Percentiles rank a stretch among this genome's conserved stretches.
Evolutionary conservation across 2,797 vertebrate species (phyloP).

Genomic region (Acanthis flammea): DNA sequence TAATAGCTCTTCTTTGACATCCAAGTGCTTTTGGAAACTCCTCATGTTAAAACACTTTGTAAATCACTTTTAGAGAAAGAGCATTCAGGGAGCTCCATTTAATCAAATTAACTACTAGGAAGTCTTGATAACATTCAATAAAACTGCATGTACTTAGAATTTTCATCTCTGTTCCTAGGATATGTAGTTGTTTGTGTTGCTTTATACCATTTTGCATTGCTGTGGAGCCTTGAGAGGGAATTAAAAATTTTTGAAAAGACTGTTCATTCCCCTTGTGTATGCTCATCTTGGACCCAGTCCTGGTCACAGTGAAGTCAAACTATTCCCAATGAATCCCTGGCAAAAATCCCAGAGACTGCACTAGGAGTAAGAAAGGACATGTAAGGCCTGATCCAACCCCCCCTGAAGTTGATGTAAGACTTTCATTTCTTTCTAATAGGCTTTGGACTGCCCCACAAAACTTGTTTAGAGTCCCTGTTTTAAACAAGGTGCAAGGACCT

Average conservation of each 20-base stretch:
- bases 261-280: constrained; percentile 10
- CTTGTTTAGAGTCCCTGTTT: neutral
- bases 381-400: neutral
- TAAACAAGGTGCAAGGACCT: neutral
- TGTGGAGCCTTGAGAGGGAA: constrained; percentile 1
- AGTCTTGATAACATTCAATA: constrained; percentile 61
- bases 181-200: neutral
- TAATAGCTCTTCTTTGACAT: constrained; percentile 80
- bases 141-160: constrained; percentile 50
- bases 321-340: constrained; percentile 22
- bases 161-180: constrained; percentile 10
- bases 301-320: constrained; percentile 5
- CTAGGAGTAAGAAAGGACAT: neutral
- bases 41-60: constrained; percentile 82
- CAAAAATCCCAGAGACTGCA: constrained; percentile 12
- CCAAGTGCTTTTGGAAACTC: constrained; percentile 76
- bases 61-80: constrained; percentile 80
- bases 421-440: neutral
- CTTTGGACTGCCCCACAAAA: neutral
- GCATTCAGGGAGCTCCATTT: constrained; percentile 52
- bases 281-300: constrained; percentile 34
- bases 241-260: neutral
- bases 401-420: neutral
- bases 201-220: constrained; percentile 11
- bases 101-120: constrained; percentile 71